Evolutionary conservation across 2,113 vertebrate species (phyloP).

Genomic region (Leucopsar rothschildi): DNA sequence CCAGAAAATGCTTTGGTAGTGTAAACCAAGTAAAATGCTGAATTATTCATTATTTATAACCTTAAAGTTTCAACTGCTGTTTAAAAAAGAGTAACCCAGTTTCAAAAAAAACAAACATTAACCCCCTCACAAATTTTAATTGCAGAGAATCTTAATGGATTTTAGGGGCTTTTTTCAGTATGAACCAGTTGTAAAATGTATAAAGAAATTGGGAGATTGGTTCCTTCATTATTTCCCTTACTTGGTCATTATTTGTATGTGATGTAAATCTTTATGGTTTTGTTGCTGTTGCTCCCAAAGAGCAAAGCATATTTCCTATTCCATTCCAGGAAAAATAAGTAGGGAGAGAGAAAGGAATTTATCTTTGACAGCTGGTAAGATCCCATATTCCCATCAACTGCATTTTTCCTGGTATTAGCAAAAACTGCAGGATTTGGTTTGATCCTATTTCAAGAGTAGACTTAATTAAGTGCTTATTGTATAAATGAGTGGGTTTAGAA

Average conservation of each 20-base stretch:
- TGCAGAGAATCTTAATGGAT: background rate
- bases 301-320: background rate
- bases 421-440: conserved; percentile 4
- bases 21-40: background rate
- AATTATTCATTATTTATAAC: background rate
- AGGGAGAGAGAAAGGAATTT: background rate
- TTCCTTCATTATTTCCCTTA: background rate
- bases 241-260: background rate
- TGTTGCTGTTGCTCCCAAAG: background rate
- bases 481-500: background rate
- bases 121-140: background rate
- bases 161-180: background rate
- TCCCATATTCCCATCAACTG: background rate
- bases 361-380: background rate
- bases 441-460: background rate
- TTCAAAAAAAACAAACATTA: background rate
- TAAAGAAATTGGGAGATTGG: background rate
- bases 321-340: background rate
- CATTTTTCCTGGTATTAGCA: background rate
- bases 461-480: conserved; percentile 9
- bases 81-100: background rate
- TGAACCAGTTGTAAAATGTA: background rate
- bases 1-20: background rate
- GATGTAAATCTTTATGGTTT: background rate
- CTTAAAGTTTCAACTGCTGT: background rate